phyloP scores from a whole-genome alignment of 1,140 invertebrate species.

The Fopius arisanus region DNA sequence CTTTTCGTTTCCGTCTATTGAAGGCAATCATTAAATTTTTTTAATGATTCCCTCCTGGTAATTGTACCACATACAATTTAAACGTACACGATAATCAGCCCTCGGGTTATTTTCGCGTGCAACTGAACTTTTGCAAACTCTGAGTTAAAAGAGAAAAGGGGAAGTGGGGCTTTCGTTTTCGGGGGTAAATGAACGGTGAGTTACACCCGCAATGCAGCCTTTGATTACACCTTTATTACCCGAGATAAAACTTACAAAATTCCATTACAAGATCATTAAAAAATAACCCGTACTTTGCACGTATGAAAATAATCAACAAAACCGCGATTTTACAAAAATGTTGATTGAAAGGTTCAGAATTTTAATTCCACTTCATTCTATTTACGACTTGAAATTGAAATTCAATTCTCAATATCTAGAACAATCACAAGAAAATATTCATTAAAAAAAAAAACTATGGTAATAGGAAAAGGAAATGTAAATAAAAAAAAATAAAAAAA shows the following conservation, averaged over 20 bases:
- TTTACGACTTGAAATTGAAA: too few species aligned
- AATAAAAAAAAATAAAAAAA: too few species aligned
- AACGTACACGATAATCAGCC: slow-evolving; percentile 17
- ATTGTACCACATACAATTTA: slow-evolving; percentile 14
- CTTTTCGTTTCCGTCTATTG: too few species aligned
- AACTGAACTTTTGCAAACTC: slow-evolving; percentile 18
- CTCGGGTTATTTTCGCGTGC: slow-evolving; percentile 24
- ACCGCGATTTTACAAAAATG: too few species aligned
- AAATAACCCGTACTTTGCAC: neutral
- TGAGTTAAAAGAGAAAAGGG: neutral
- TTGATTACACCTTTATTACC: slow-evolving; percentile 18
- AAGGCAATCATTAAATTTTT: neutral
- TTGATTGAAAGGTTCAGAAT: too few species aligned
- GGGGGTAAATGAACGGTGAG: neutral
- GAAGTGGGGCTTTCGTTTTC: neutral
- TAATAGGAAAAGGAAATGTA: too few species aligned
- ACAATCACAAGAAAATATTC: too few species aligned
- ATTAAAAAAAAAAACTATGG: too few species aligned
- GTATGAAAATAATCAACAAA: neutral
- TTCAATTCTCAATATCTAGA: too few species aligned
- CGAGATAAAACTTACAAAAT: slow-evolving; percentile 6
- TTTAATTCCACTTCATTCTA: too few species aligned
- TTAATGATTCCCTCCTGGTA: neutral
- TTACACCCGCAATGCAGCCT: slow-evolving; percentile 25
- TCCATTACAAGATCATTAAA: neutral